These are phyloP conservation scores for Lycodopsis pacificus DNA, from an alignment of 2,797 vertebrate species.

Conservation along the genomic window DNA sequence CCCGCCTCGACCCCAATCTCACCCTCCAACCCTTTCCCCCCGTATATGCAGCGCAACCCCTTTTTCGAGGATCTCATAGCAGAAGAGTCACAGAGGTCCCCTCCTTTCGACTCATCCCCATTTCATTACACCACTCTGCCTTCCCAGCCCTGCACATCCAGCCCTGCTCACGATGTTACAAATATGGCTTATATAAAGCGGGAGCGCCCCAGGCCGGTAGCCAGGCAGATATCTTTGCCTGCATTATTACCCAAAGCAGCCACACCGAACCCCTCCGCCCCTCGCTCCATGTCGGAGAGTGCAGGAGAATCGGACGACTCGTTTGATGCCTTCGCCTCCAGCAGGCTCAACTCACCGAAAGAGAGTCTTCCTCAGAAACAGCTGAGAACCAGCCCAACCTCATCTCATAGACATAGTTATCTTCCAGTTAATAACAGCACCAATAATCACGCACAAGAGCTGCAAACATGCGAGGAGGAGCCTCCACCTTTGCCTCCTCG, in stretches of 20 bases:
- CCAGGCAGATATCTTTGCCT: constrained; percentile 84
- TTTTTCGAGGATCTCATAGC: constrained; percentile 94
- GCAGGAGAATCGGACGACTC: constrained; percentile 88
- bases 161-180: constrained; percentile 34
- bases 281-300: constrained; percentile 76
- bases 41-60: constrained; percentile 90
- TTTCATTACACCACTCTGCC: constrained; percentile 79
- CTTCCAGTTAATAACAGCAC: constrained; percentile 26
- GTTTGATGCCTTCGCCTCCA: constrained; percentile 92
- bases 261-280: constrained; percentile 36
- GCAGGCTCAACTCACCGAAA: constrained; percentile 86
- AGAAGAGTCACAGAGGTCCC: constrained; percentile 89
- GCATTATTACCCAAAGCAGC: constrained; percentile 64
- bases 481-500: constrained; percentile 81
- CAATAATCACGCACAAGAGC: constrained; percentile 48
- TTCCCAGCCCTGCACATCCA: constrained; percentile 50
- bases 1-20: constrained; percentile 84
- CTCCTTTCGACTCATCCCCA: constrained; percentile 85
- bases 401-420: constrained; percentile 34
- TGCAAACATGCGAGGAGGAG: constrained; percentile 54
- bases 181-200: constrained; percentile 72
- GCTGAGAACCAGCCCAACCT: constrained; percentile 39
- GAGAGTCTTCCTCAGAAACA: constrained; percentile 45
- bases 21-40: constrained; percentile 92
- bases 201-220: constrained; percentile 80